Conservation (phyloP, 2,797 vertebrate species). For the Oophaga sylvatica region DNA sequence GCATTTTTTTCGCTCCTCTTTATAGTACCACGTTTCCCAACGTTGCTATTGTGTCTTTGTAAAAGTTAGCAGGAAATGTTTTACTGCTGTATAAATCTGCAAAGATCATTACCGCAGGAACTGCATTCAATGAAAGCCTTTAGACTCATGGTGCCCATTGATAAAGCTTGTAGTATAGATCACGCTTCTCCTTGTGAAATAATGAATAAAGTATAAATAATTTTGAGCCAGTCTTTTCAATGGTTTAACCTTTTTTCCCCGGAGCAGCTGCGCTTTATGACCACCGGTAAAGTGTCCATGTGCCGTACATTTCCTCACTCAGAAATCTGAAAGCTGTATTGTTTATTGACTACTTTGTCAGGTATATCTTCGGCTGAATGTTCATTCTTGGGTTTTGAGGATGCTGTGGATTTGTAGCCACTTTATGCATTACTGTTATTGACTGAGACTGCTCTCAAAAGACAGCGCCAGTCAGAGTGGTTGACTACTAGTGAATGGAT, state of each 20-base stretch:
- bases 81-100: constrained; percentile 37
- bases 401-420: constrained; percentile 63
- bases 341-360: constrained; percentile 54
- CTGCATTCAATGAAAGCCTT: constrained; percentile 1
- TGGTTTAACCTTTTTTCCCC: background rate
- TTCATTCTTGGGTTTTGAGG: constrained; percentile 56
- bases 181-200: background rate
- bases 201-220: constrained; percentile 18
- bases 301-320: background rate
- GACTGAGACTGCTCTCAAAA: constrained; percentile 63
- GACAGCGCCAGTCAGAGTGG: constrained; percentile 64
- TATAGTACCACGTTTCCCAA: constrained; percentile 1
- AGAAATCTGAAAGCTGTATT: background rate
- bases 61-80: constrained; percentile 30
- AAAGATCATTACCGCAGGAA: constrained; percentile 17
- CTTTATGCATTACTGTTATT: constrained; percentile 67
- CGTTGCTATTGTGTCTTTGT: background rate
- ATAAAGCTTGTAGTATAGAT: constrained; percentile 14
- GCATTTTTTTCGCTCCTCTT: background rate
- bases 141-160: constrained; percentile 2
- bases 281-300: background rate
- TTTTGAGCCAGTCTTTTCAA: background rate
- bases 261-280: background rate
- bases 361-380: constrained; percentile 52
- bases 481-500: constrained; percentile 65